These are phyloP conservation scores for Drosophila sulfurigaster DNA, from an alignment of 1,140 invertebrate genomes.

Conservation along the genomic window DNA sequence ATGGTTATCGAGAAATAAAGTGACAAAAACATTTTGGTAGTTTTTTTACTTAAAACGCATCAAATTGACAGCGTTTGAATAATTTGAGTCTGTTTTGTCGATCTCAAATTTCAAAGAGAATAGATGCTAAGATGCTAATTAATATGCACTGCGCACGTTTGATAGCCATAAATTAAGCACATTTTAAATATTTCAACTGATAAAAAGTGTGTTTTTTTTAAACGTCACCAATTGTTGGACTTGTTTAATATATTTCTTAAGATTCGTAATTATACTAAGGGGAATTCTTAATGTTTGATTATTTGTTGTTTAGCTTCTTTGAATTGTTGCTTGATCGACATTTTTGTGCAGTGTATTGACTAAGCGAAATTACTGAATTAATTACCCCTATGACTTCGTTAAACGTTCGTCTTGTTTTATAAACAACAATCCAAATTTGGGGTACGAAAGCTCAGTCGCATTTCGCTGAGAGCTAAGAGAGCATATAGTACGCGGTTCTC, in stretches of 20 bases:
- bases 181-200: background rate
- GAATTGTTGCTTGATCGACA: background rate
- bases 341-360: slow-evolving; percentile 10
- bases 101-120: background rate
- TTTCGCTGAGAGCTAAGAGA: background rate
- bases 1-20: background rate
- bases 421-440: slow-evolving; percentile 2
- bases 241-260: too few species aligned
- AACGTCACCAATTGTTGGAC: too few species aligned
- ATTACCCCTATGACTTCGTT: slow-evolving; percentile 19
- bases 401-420: slow-evolving; percentile 1
- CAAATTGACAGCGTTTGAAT: background rate
- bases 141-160: background rate
- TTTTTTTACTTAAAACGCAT: background rate
- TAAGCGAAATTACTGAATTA: slow-evolving; percentile 11
- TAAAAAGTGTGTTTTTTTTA: too few species aligned
- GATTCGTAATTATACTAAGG: too few species aligned
- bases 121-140: background rate
- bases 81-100: background rate
- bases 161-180: background rate
- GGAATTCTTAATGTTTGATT: too few species aligned
- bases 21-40: background rate
- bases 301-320: background rate
- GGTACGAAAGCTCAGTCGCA: slow-evolving; percentile 1
- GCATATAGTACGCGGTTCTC: slow-evolving; percentile 13